Percentiles rank a stretch among this genome's conserved stretches.
These are phyloP conservation scores for Sebastiscus albofasciatus DNA, from an alignment of 2,797 vertebrate species.

Conservation along the genomic window DNA sequence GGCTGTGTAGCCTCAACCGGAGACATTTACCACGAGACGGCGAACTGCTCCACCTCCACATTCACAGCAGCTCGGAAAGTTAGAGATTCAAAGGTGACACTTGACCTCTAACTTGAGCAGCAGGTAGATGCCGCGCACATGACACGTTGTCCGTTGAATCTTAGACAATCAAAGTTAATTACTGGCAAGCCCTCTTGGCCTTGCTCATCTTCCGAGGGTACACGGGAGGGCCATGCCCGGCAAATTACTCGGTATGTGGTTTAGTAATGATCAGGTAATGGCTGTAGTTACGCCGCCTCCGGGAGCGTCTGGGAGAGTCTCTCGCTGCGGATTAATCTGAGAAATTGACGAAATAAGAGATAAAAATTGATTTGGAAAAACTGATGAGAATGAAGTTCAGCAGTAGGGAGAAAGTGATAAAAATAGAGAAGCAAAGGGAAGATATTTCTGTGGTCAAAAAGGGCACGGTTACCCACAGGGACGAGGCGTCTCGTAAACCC, in stretches of 20 bases:
- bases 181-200: not conserved
- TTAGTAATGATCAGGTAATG: slow-evolving; percentile 28
- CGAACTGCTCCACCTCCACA: slow-evolving; percentile 64
- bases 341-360: slow-evolving; percentile 7
- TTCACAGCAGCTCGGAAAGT: slow-evolving; percentile 62
- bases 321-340: slow-evolving; percentile 12
- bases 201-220: slow-evolving; percentile 7
- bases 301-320: slow-evolving; percentile 12
- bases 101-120: slow-evolving; percentile 32
- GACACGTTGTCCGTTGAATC: not conserved
- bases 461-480: slow-evolving; percentile 1
- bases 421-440: slow-evolving; percentile 2
- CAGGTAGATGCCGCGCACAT: slow-evolving; percentile 17
- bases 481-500: slow-evolving; percentile 41
- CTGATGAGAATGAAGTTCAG: slow-evolving; percentile 16
- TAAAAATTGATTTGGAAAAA: slow-evolving; percentile 16
- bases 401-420: slow-evolving; percentile 6
- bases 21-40: slow-evolving; percentile 76
- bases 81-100: slow-evolving; percentile 39
- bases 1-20: slow-evolving; percentile 42
- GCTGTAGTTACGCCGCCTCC: not conserved
- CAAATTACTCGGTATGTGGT: slow-evolving; percentile 21
- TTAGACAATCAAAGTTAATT: slow-evolving; percentile 10
- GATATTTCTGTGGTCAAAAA: slow-evolving; percentile 20
- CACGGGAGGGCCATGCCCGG: not conserved